phyloP scores from a whole-genome alignment of 2,888 invertebrate species.

The Eremobia ochroleuca region DNA sequence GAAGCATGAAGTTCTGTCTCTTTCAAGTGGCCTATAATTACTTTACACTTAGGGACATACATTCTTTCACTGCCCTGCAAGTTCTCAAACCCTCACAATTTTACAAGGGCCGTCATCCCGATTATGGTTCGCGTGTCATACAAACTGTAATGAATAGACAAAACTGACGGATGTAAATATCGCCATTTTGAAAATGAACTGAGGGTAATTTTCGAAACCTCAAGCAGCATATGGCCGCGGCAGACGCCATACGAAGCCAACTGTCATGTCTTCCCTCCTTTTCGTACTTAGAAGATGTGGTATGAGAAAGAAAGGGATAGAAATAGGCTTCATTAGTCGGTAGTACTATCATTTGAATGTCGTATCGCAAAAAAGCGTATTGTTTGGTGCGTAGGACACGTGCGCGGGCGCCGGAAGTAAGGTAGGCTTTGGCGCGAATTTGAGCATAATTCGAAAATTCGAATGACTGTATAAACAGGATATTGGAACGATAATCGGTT shows the following conservation, averaged over 20 bases:
- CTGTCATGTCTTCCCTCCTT: constrained; percentile 83
- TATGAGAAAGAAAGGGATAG: constrained; percentile 75
- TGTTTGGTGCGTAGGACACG: constrained; percentile 83
- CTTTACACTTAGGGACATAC: constrained; percentile 1
- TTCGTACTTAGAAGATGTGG: constrained; percentile 63
- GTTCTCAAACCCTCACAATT: constrained; percentile 2
- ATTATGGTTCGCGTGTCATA: constrained; percentile 73
- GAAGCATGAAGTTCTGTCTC: neutral
- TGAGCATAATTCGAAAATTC: constrained; percentile 83
- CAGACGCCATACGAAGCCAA: constrained; percentile 89
- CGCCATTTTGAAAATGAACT: constrained; percentile 82
- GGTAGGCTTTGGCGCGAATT: constrained; percentile 89
- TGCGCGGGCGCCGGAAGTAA: constrained; percentile 83
- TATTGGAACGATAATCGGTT: constrained; percentile 87
- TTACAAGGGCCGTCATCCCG: constrained; percentile 68
- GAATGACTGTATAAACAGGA: constrained; percentile 84
- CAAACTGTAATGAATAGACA: constrained; percentile 84
- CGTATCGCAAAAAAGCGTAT: constrained; percentile 87
- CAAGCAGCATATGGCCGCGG: constrained; percentile 89
- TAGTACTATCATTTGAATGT: constrained; percentile 88
- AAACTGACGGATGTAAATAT: constrained; percentile 77
- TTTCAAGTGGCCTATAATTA: constrained; percentile 6
- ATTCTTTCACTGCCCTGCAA: neutral
- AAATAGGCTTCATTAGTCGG: constrained; percentile 86
- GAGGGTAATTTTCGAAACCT: constrained; percentile 89